Evolutionary conservation across 2,888 invertebrate species (phyloP).

Genomic region (Eucera pruinosa): DNA sequence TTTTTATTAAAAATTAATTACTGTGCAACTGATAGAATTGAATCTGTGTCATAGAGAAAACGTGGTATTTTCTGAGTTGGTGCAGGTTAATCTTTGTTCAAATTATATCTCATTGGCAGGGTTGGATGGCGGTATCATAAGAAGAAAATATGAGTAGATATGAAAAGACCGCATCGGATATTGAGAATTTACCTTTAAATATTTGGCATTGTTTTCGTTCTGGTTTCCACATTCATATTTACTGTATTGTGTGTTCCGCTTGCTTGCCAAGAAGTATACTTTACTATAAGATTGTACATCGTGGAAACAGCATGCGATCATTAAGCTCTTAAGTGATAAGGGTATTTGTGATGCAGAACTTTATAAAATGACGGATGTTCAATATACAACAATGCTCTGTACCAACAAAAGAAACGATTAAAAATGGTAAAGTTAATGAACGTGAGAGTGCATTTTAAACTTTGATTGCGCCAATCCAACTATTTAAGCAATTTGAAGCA

Average conservation of each 20-base stretch:
- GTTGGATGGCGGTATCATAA: too few relatives aligned
- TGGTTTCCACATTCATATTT: conserved; percentile 20
- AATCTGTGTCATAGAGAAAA: background rate
- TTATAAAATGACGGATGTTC: conserved; percentile 29
- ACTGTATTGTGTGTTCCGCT: conserved; percentile 39
- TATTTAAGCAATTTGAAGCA: background rate
- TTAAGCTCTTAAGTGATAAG: conserved; percentile 37
- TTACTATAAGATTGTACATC: conserved; percentile 41
- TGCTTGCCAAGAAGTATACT: conserved; percentile 34
- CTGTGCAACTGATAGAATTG: background rate
- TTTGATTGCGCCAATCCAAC: conserved; percentile 14
- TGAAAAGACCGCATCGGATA: background rate
- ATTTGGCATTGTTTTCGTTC: conserved; percentile 41
- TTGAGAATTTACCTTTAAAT: conserved; percentile 31
- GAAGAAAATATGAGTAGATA: too few relatives aligned
- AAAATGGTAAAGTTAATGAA: conserved; percentile 17
- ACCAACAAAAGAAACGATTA: conserved; percentile 1
- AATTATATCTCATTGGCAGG: background rate
- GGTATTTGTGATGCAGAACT: conserved; percentile 29
- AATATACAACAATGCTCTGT: conserved; percentile 2
- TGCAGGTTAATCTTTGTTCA: background rate
- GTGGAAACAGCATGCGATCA: conserved; percentile 17
- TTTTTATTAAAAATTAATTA: background rate
- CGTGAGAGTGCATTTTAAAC: background rate
- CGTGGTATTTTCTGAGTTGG: background rate